These are phyloP conservation scores for Drosophila aff. DNA, from an alignment of 1,140 invertebrate genomes.

Conservation along the genomic window DNA sequence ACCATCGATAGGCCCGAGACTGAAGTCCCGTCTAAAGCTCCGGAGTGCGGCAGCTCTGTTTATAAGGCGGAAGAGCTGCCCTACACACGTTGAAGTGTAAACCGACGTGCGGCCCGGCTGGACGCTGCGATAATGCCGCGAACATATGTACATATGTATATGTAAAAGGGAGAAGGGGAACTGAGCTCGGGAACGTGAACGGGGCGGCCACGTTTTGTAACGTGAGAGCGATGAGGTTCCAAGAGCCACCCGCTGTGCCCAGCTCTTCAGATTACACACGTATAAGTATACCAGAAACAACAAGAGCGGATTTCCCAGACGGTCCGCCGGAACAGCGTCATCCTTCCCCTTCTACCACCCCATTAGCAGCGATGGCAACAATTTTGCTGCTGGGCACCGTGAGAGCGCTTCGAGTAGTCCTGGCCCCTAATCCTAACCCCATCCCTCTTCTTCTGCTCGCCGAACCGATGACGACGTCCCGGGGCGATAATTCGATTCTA, in stretches of 20 bases:
- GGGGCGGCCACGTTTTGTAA: slow-evolving; percentile 65
- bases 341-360: slow-evolving; percentile 10
- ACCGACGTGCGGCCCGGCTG: slow-evolving; percentile 63
- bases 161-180: not conserved
- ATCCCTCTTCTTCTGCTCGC: not conserved
- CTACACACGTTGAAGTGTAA: slow-evolving; percentile 65
- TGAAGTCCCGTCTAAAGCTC: slow-evolving; percentile 28
- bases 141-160: no score
- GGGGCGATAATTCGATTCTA: slow-evolving; percentile 74
- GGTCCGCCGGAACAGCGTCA: slow-evolving; percentile 19
- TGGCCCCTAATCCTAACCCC: slow-evolving; percentile 6
- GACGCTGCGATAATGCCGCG: slow-evolving; percentile 9
- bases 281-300: slow-evolving; percentile 47
- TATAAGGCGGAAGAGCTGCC: slow-evolving; percentile 52
- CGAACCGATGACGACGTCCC: slow-evolving; percentile 37
- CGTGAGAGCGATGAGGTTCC: slow-evolving; percentile 70
- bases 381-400: slow-evolving; percentile 53
- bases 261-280: slow-evolving; percentile 75
- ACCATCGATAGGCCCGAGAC: slow-evolving; percentile 46
- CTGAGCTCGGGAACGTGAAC: not conserved
- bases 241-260: slow-evolving; percentile 72
- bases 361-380: slow-evolving; percentile 30
- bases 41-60: slow-evolving; percentile 37
- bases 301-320: slow-evolving; percentile 71
- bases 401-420: slow-evolving; percentile 47